Base-by-base conservation (phyloP, 2,113 vertebrate genomes). In the Balaeniceps rex region DNA sequence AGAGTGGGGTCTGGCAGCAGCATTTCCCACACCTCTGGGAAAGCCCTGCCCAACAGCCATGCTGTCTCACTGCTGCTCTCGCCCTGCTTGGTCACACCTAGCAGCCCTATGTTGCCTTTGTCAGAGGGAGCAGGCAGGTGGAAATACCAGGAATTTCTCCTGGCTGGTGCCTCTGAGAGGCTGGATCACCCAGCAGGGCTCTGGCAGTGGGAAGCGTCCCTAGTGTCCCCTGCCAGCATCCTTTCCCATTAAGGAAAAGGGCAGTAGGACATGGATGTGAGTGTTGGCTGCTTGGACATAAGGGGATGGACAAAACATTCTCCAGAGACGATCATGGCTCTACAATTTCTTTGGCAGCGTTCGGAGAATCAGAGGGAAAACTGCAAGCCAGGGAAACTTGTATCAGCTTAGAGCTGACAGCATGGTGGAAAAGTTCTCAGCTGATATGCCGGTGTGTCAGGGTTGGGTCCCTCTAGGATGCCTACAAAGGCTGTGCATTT, bases 221-320 rank as follows among this genome's bases (percentile, higher is more conserved):
- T 21, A 4, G 26, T 44, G 19, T 22, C 1, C n/a, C 42, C 55
- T 23, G 11, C 11, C 24, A 63, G 21, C 16, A 24, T 28, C 28
- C 31, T 65, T 38, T 52, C 36, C 47, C 17, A 12, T 16, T 34
- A n/a, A 68, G 34, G 36, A 86, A 36, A 51, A 71, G 25, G 11
- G 15, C 22, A 44, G 33, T 7, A 31, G 31, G 58, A 79, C 12
- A 14, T 31, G 25, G 33, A 29, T 2, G 2, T 0, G 3, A 49
- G 11, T 23, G 12, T 75, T 57, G 57, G 31, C 19, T 83, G 14
- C 29, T 76, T 76, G 28, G 12, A 13, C 1, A 1, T 11, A 68
- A 86, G 12, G 16, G 21, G 8, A 33, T 38, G 57, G 31, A 66
- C 36, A 66, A 79, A 96, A 58, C 33, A 26, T 49, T 52, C 34